A percentile compares a stretch with the other conserved stretches of the same genome.
These are phyloP conservation scores for Xiphorhynchus elegans DNA, from an alignment of 2,113 vertebrate species.

Conservation along the genomic window DNA sequence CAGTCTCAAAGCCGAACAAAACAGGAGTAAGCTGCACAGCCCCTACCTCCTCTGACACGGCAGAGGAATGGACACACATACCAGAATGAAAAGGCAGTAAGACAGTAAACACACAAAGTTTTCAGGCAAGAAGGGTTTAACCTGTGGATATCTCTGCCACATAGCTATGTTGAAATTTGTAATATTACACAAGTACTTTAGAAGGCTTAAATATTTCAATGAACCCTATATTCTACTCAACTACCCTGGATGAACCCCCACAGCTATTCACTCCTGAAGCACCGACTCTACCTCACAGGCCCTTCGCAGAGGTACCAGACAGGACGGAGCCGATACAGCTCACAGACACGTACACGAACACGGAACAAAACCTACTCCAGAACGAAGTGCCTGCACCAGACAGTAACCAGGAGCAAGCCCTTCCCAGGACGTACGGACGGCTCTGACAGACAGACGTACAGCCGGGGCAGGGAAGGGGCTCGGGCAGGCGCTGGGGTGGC, in stretches of 20 bases:
- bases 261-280: background rate
- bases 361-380: background rate
- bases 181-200: background rate
- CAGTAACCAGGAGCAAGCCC: background rate
- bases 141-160: background rate
- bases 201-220: background rate
- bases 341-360: background rate
- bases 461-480: background rate
- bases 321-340: background rate
- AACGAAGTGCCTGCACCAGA: background rate
- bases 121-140: background rate
- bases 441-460: background rate
- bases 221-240: background rate
- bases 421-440: background rate
- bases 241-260: background rate
- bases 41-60: background rate
- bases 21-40: fast-evolving
- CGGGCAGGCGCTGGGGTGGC: background rate
- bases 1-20: background rate
- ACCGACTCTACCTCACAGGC: background rate
- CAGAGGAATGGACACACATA: background rate
- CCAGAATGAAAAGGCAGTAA: background rate
- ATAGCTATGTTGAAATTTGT: background rate
- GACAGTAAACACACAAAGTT: background rate
- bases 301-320: no score